A percentile compares a stretch with the other conserved stretches of the same genome.
phyloP scores from a whole-genome alignment of 2,113 vertebrate genomes.

The Prunella himalayana region DNA sequence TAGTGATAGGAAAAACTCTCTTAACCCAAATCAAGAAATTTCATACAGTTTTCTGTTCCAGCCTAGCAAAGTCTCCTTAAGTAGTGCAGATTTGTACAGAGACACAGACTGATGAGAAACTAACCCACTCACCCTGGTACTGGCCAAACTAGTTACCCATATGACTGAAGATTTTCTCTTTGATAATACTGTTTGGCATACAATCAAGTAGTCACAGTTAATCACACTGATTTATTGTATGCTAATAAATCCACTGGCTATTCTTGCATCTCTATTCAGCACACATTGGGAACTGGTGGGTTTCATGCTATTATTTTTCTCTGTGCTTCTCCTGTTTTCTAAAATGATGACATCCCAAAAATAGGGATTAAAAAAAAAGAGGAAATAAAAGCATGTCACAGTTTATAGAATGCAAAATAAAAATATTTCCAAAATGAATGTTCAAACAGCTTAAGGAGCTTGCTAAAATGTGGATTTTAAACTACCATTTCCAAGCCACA shows the following conservation, averaged over 20 bases:
- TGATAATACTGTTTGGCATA: not conserved
- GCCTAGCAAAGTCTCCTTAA: not conserved
- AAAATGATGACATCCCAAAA: not conserved
- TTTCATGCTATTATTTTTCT: not conserved
- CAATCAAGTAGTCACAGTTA: not conserved
- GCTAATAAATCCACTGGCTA: not conserved
- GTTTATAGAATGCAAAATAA: constrained; percentile 15
- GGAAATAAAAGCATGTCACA: not conserved
- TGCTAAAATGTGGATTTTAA: constrained; percentile 26
- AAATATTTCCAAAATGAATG: constrained; percentile 3
- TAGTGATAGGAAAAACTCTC: not conserved
- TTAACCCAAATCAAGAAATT: not conserved
- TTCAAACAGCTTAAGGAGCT: not conserved
- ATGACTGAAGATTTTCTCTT: not conserved
- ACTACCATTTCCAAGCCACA: constrained; percentile 16
- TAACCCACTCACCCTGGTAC: not conserved
- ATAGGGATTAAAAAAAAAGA: not conserved
- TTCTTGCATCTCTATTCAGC: not conserved
- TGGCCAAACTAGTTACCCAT: not conserved
- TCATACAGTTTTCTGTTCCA: not conserved
- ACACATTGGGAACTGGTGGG: not conserved
- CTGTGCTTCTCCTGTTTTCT: not conserved
- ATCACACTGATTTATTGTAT: not conserved
- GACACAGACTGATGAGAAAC: not conserved
- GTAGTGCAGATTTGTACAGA: not conserved